Percentiles rank a stretch among this genome's conserved stretches.
Conservation (phyloP, 2,888 invertebrate species). For the Stomorhina lunata region DNA sequence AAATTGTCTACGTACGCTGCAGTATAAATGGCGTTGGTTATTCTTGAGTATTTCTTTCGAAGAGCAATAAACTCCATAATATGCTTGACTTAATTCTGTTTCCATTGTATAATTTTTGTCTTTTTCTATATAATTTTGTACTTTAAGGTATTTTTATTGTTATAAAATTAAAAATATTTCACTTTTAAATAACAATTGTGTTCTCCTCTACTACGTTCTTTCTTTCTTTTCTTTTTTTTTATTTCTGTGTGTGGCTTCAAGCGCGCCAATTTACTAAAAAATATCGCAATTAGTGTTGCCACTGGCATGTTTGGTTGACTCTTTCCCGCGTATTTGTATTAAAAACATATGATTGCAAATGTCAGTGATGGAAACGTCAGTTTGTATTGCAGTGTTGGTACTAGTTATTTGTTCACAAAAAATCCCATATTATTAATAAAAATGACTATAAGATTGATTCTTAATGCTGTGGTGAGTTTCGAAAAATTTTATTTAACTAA, state of each 20-base stretch:
- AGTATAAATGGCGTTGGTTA: constrained; percentile 77
- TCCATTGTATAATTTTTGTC: constrained; percentile 70
- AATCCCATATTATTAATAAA: too few relatives aligned
- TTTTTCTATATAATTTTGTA: constrained; percentile 53
- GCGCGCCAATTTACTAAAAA: constrained; percentile 64
- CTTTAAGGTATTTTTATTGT: constrained; percentile 47
- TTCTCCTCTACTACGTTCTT: constrained; percentile 26
- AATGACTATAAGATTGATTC: too few relatives aligned
- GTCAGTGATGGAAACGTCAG: constrained; percentile 28
- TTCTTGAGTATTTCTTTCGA: constrained; percentile 77
- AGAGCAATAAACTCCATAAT: constrained; percentile 76
- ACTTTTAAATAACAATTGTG: constrained; percentile 44
- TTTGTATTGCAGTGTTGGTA: not conserved
- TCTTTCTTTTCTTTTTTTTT: constrained; percentile 29
- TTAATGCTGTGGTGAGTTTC: too few relatives aligned
- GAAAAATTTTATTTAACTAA: too few relatives aligned
- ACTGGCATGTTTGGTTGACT: constrained; percentile 9
- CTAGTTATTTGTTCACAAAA: too few relatives aligned
- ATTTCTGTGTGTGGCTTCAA: constrained; percentile 34
- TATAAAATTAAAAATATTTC: constrained; percentile 43
- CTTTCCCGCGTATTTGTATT: constrained; percentile 50
- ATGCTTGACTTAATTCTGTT: constrained; percentile 74
- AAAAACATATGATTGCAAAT: constrained; percentile 55
- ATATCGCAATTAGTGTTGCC: constrained; percentile 58
- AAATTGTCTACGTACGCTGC: constrained; percentile 74